These are phyloP conservation scores for Cyclina sinensis DNA, from an alignment of 1,140 invertebrate species.

Conservation along the genomic window DNA sequence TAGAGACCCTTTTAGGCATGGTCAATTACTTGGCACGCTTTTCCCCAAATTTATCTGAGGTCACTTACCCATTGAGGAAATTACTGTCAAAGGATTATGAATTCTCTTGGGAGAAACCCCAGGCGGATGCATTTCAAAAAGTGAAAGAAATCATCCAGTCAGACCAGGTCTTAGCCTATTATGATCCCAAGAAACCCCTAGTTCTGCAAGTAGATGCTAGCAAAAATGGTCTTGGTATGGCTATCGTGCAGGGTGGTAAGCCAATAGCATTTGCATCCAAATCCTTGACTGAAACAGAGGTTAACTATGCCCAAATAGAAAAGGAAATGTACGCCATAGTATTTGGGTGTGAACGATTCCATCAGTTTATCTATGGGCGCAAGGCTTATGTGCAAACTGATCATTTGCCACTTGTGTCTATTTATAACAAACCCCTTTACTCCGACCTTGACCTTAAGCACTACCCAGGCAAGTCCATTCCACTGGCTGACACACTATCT, in stretches of 20 bases:
- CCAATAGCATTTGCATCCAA: neutral
- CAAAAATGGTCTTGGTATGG: too few species aligned
- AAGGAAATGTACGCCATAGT: neutral
- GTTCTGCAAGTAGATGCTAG: neutral
- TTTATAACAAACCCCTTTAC: neutral
- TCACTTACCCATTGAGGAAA: neutral
- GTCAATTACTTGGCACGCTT: too few species aligned
- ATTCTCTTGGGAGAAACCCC: neutral
- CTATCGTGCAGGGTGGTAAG: neutral
- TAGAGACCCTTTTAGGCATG: too few species aligned
- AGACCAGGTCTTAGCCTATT: neutral
- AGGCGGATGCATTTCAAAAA: conserved; percentile 1
- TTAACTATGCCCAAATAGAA: neutral
- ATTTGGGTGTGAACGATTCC: conserved; percentile 13
- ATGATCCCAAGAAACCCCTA: conserved; percentile 2
- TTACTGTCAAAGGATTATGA: neutral
- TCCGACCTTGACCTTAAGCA: neutral
- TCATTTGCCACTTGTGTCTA: neutral
- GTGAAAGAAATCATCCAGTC: conserved; percentile 3
- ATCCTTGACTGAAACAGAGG: conserved; percentile 10
- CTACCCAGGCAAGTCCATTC: neutral
- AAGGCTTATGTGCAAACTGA: conserved; percentile 13
- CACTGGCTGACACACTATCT: conserved; percentile 41
- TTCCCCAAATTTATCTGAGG: neutral
- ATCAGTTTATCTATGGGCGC: neutral